Base-by-base conservation (phyloP, 2,797 vertebrate species). In the Leptoclinus maculatus region DNA sequence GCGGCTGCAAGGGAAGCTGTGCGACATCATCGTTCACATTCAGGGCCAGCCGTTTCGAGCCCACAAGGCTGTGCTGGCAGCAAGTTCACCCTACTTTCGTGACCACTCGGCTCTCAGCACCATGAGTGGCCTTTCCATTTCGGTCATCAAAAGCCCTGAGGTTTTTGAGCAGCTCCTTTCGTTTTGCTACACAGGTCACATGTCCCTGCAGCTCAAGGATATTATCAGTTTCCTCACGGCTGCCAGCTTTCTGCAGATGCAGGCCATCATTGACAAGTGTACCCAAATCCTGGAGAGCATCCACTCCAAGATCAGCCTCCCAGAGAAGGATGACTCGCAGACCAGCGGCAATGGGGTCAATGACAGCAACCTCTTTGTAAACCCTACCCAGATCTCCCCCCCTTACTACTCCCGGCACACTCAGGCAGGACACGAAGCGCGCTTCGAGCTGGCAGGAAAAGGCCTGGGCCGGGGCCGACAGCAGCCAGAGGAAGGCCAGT, bases 211-310 rank as follows among this genome's bases (percentile, higher is more conserved):
- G 85, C 96, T 99, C 83, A 99, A 98, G 90, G 98, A 99, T 49
- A 98, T 99, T 49, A 97, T 99, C 89, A 99, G 98, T 85, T 99
- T 99, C 89, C 96, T 99, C 19, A 99, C 98, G 0, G 98, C 98
- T 23, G 98, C 98, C 74, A 99, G 98, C 94, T 99, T 99, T 85
- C 96, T 99, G 59, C 98, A 99, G 93, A 99, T 99, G 98, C 98
- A 99, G 91, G 95, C 97, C 3, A 97, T 99, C 91, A 99, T 99
- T 25, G 98, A 99, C 92, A 99, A 99, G 90, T 99, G 98, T 89
- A 99, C 98, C 1, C 97, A 99, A 90, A 99, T 99, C 85, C 94
- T 99, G 64, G 98, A 99, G 95, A 97, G 96, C 84, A 97, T 99
- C 90, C 98, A 99, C 90, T 98, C 98, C 9, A 99, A 99, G 92